Percentiles rank a stretch among this genome's conserved stretches.
Evolutionary conservation across 2,797 vertebrate species (phyloP).

Genomic region (Sebastes variabilis): DNA sequence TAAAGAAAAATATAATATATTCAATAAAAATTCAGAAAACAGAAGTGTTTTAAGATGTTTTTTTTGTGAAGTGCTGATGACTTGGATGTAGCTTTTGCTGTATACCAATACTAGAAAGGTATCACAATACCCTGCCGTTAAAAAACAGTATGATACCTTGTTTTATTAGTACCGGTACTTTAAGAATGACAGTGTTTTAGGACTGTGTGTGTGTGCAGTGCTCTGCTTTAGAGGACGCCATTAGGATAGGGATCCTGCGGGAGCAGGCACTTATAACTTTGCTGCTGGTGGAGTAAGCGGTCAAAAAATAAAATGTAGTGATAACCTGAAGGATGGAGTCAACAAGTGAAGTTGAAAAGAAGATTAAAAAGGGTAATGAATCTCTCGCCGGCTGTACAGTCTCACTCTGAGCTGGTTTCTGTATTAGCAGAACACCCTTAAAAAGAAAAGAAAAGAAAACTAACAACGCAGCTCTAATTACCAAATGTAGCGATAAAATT

Average conservation of each 20-base stretch:
- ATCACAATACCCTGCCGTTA: neutral
- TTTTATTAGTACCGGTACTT: neutral
- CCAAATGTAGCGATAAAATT: too few relatives aligned
- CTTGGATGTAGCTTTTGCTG: neutral
- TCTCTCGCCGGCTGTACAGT: neutral
- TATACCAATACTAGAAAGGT: neutral
- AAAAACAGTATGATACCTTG: neutral
- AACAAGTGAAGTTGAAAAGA: neutral
- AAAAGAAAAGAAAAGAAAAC: too few relatives aligned
- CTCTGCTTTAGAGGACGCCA: neutral
- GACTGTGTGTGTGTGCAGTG: neutral
- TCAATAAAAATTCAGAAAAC: constrained; percentile 84
- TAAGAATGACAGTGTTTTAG: neutral
- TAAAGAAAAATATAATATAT: constrained; percentile 88
- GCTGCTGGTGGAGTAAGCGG: neutral
- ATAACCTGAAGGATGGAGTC: neutral
- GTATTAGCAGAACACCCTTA: too few relatives aligned
- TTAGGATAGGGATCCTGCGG: neutral
- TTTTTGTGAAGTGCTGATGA: neutral
- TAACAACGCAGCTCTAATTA: too few relatives aligned
- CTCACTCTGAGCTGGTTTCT: neutral
- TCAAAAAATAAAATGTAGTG: neutral
- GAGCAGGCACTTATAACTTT: neutral
- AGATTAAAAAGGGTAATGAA: neutral
- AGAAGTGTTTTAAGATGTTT: neutral